These are phyloP conservation scores for Notechis scutatus DNA, from an alignment of 2,113 vertebrate genomes.

Conservation along the genomic window DNA sequence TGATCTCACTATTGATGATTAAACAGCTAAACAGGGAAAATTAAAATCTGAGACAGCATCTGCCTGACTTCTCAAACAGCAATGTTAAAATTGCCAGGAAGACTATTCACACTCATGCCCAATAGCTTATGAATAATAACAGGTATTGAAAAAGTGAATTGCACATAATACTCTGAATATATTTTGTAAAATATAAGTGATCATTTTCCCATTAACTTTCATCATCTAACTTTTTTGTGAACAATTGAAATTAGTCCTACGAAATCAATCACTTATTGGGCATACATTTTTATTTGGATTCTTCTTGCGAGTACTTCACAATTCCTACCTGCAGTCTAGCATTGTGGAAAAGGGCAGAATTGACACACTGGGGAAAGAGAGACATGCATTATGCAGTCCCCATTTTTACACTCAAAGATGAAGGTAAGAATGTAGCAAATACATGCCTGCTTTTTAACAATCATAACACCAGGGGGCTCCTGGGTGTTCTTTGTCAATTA, in stretches of 20 bases:
- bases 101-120: not conserved
- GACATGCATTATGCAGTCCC: not conserved
- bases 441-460: not conserved
- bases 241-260: slow-evolving; percentile 2
- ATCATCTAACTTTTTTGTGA: not conserved
- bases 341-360: not conserved
- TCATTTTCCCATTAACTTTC: slow-evolving; percentile 3
- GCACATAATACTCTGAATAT: not conserved
- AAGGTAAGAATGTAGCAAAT: not conserved
- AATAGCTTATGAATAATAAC: not conserved
- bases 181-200: slow-evolving; percentile 5
- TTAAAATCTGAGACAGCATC: not conserved
- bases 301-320: not conserved
- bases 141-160: not conserved
- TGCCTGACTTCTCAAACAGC: not conserved
- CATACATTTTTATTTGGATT: not conserved
- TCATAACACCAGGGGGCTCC: not conserved
- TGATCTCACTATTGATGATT: not conserved
- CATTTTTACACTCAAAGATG: not conserved
- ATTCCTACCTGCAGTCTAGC: not conserved
- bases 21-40: not conserved
- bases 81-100: not conserved
- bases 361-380: no score
- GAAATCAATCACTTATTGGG: not conserved
- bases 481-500: not conserved